Evolutionary conservation across 2,888 invertebrate genomes (phyloP).

Genomic region (Polydrusus cervinus): DNA sequence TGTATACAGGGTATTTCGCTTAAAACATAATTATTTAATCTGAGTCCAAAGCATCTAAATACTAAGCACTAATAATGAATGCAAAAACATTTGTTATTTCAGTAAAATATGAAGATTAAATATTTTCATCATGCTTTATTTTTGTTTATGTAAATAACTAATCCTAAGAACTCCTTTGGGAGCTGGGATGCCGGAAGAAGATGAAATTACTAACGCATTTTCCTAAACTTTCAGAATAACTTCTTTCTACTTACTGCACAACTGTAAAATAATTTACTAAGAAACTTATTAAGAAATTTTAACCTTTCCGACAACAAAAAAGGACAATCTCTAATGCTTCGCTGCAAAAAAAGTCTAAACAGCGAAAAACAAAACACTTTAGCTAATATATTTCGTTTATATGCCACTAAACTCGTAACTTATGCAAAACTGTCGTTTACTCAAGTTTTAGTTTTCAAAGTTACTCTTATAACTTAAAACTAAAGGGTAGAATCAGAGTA

Average conservation of each 20-base stretch:
- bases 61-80: too few species aligned
- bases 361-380: constrained; percentile 53
- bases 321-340: constrained; percentile 28
- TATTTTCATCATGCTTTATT: neutral
- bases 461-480: constrained; percentile 60
- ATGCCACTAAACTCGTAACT: constrained; percentile 62
- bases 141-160: constrained; percentile 13
- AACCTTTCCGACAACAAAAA: constrained; percentile 38
- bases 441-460: constrained; percentile 61
- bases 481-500: constrained; percentile 39
- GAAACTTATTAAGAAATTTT: constrained; percentile 50
- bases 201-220: constrained; percentile 34
- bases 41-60: too few species aligned
- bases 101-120: constrained; percentile 6
- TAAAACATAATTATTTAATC: too few species aligned
- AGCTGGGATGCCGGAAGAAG: neutral
- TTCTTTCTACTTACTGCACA: constrained; percentile 34
- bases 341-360: constrained; percentile 48
- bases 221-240: constrained; percentile 30
- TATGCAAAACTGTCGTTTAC: constrained; percentile 64
- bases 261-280: constrained; percentile 49
- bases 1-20: too few species aligned
- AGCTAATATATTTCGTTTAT: constrained; percentile 59
- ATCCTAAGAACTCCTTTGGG: constrained; percentile 16
- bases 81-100: neutral